phyloP scores from a whole-genome alignment of 2,888 invertebrate species.

The Phania funesta region DNA sequence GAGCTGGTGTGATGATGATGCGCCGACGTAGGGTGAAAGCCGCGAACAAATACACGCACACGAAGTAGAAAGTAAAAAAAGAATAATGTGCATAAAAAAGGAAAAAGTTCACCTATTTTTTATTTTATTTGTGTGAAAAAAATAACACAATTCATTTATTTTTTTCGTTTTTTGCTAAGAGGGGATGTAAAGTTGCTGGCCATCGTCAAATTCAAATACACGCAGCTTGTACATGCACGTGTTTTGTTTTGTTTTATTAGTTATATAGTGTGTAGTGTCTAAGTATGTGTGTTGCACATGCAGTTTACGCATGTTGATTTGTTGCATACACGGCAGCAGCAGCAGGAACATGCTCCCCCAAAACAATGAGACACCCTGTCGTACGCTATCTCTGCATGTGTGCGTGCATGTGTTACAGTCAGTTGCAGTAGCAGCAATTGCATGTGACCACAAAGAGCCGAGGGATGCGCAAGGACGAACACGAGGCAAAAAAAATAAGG shows the following conservation, averaged over 20 bases:
- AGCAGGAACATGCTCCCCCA: constrained; percentile 8
- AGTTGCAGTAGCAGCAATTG: constrained; percentile 49
- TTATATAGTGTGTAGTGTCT: background rate
- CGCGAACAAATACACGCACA: constrained; percentile 14
- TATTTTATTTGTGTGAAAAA: constrained; percentile 69
- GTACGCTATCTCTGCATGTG: background rate
- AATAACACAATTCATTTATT: constrained; percentile 15
- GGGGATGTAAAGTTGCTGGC: constrained; percentile 34
- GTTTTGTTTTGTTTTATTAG: constrained; percentile 45
- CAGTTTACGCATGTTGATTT: constrained; percentile 67
- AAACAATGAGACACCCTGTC: constrained; percentile 15
- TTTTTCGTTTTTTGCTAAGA: constrained; percentile 35
- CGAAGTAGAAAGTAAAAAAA: constrained; percentile 46
- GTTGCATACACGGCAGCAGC: constrained; percentile 47
- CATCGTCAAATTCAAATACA: constrained; percentile 62
- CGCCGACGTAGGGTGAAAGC: constrained; percentile 64
- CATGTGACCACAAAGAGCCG: constrained; percentile 52
- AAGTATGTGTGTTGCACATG: constrained; percentile 29
- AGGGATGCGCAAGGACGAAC: constrained; percentile 65
- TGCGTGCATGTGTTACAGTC: constrained; percentile 32
- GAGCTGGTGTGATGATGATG: constrained; percentile 47
- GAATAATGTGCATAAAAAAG: constrained; percentile 69
- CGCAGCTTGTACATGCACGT: constrained; percentile 58
- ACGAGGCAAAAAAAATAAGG: constrained; percentile 67
- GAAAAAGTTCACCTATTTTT: constrained; percentile 77